phyloP scores from a whole-genome alignment of 2,113 vertebrate genomes.

The Gopherus evgoodei region DNA sequence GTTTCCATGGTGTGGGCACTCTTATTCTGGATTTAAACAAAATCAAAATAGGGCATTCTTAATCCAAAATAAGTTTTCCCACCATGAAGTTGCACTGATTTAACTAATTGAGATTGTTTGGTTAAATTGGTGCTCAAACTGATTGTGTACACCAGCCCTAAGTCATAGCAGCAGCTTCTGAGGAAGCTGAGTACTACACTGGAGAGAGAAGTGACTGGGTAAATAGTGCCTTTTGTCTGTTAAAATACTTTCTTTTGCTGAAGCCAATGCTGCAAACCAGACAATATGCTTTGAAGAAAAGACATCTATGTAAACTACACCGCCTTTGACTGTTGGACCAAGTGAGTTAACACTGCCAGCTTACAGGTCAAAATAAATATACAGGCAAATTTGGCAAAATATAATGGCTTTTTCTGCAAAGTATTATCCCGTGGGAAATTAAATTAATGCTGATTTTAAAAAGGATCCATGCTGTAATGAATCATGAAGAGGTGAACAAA shows the following conservation, averaged over 20 bases:
- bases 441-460: neutral
- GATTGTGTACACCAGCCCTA: neutral
- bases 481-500: neutral
- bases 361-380: neutral
- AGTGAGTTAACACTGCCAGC: neutral
- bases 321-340: neutral
- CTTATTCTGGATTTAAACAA: neutral
- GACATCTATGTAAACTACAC: neutral
- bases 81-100: neutral
- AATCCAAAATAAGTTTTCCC: neutral
- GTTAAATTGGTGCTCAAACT: neutral
- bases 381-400: neutral
- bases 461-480: neutral
- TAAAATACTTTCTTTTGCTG: neutral
- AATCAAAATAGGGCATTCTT: neutral
- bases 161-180: neutral
- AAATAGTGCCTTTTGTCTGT: neutral
- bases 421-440: neutral
- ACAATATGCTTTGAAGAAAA: neutral
- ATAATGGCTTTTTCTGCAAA: neutral
- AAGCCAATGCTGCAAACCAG: neutral
- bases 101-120: neutral
- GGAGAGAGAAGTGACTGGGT: neutral
- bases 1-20: neutral
- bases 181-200: neutral